Conservation (phyloP, 2,797 vertebrate genomes). For the Danionella dracula region DNA sequence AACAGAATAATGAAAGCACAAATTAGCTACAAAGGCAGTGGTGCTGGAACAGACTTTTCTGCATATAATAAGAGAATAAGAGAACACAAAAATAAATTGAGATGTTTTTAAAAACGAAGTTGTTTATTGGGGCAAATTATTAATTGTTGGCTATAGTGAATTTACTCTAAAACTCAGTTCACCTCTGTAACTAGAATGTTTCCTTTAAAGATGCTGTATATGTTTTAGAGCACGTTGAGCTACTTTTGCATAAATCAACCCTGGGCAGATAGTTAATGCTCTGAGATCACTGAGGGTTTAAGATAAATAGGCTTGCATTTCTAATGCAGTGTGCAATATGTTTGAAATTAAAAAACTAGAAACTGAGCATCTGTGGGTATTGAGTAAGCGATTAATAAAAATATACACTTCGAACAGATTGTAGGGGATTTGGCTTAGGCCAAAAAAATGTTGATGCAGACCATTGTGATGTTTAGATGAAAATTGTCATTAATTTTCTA, state of each 20-base stretch:
- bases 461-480: neutral
- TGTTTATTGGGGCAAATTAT: too few species aligned
- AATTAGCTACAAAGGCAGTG: too few species aligned
- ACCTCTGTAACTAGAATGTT: neutral
- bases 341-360: conserved; percentile 29
- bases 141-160: too few species aligned
- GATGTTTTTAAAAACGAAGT: too few species aligned
- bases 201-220: neutral
- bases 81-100: too few species aligned
- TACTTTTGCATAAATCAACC: neutral
- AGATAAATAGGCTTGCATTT: conserved; percentile 18
- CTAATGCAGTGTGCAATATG: conserved; percentile 27
- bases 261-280: conserved; percentile 4
- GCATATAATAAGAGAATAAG: too few species aligned
- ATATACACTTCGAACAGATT: conserved; percentile 11
- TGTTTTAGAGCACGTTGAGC: neutral
- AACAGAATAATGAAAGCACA: too few species aligned
- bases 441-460: neutral
- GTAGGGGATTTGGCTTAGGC: neutral
- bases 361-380: conserved; percentile 14
- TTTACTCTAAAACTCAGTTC: too few species aligned
- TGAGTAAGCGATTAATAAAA: conserved; percentile 11
- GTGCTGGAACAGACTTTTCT: too few species aligned
- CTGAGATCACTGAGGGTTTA: neutral
- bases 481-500: neutral